phyloP scores from a whole-genome alignment of 2,113 vertebrate species.

The Pagrus major region DNA sequence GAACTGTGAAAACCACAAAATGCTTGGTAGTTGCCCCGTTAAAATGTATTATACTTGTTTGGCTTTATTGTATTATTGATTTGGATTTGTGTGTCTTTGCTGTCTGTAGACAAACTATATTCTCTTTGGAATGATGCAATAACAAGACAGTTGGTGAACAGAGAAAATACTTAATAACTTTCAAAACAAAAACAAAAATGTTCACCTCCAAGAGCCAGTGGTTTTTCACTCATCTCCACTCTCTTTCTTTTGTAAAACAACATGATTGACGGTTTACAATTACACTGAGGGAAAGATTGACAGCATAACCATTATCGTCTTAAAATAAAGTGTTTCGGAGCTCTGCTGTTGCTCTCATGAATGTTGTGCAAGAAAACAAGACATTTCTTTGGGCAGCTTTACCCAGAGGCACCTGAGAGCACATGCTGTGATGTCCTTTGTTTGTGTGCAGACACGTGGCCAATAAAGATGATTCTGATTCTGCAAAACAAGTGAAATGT shows the following conservation, averaged over 20 bases:
- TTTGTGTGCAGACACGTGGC: too few relatives aligned
- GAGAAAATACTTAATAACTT: too few relatives aligned
- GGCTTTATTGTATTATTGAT: neutral
- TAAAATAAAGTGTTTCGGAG: neutral
- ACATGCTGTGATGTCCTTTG: too few relatives aligned
- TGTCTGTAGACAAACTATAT: neutral
- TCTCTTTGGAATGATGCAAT: too few relatives aligned
- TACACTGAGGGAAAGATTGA: neutral
- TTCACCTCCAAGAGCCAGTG: neutral
- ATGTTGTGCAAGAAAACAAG: neutral
- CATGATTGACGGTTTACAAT: neutral
- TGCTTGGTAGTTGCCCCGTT: too few relatives aligned
- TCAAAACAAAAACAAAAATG: neutral
- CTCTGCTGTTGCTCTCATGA: neutral
- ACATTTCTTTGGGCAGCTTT: neutral
- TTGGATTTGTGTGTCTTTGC: neutral
- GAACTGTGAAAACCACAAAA: too few relatives aligned
- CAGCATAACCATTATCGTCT: neutral
- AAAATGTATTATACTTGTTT: neutral
- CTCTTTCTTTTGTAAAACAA: neutral
- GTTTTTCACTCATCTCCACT: neutral
- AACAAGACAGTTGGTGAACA: too few relatives aligned
- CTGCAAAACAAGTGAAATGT: too few relatives aligned
- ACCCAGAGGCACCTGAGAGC: neutral
- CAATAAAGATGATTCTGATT: too few relatives aligned